phyloP scores from a whole-genome alignment of 2,888 invertebrate species.

The Acrobasis consociella region DNA sequence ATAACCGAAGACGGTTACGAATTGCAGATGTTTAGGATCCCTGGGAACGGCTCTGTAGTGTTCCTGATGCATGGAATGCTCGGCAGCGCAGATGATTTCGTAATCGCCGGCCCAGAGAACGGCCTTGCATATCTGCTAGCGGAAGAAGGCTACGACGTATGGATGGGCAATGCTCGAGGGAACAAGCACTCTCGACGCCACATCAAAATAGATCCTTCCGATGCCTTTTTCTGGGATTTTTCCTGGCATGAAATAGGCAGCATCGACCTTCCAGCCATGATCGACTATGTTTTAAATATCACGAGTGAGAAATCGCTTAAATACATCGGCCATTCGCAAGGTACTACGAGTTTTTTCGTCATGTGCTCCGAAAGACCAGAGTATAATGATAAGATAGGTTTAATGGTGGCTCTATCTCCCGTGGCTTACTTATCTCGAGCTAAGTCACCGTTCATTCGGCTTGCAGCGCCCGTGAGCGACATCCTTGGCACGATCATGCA shows the following conservation, averaged over 20 bases:
- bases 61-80: conserved; percentile 85
- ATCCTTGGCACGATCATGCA: too few species aligned
- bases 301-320: conserved; percentile 60
- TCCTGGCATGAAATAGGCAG: conserved; percentile 78
- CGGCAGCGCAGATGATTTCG: conserved; percentile 86
- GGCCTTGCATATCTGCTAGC: conserved; percentile 66
- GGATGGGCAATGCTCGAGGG: conserved; percentile 73
- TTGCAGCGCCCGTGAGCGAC: too few species aligned
- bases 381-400: too few species aligned
- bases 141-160: conserved; percentile 71
- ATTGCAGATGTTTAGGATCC: too few species aligned
- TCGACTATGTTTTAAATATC: conserved; percentile 61
- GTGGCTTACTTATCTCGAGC: too few species aligned
- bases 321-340: conserved; percentile 68
- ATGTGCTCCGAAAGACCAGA: too few species aligned
- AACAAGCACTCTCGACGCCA: conserved; percentile 67
- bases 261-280: conserved; percentile 71
- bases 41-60: conserved; percentile 52
- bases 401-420: too few species aligned
- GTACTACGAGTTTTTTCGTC: conserved; percentile 65
- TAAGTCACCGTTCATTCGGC: too few species aligned
- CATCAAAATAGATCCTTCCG: conserved; percentile 34
- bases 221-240: not conserved
- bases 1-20: too few species aligned
- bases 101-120: conserved; percentile 85